Conservation (phyloP, 1,140 invertebrate genomes). For the Brachionus manjavacas region DNA sequence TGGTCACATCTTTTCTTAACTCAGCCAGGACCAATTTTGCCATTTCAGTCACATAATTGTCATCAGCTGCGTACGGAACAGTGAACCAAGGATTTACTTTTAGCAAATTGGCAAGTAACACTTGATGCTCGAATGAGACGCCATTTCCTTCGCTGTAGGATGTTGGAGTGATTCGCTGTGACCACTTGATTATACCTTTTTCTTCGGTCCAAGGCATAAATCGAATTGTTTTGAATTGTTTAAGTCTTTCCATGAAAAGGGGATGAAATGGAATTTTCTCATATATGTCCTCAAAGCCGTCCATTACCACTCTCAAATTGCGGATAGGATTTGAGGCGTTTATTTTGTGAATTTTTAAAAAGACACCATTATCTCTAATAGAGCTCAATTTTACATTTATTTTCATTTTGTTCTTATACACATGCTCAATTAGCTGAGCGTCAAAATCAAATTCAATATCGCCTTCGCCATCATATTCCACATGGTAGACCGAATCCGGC, state of each 20-base stretch:
- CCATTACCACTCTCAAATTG: constrained; percentile 47
- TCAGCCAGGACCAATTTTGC: constrained; percentile 43
- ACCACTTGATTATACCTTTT: background rate
- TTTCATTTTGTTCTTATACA: constrained; percentile 46
- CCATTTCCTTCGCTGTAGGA: constrained; percentile 45
- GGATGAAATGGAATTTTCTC: constrained; percentile 49
- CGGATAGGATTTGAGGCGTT: constrained; percentile 46
- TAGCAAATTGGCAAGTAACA: constrained; percentile 46
- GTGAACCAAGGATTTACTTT: constrained; percentile 48
- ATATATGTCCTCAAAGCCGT: constrained; percentile 47
- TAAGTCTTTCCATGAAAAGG: constrained; percentile 46
- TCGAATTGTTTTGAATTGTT: constrained; percentile 46
- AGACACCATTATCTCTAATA: constrained; percentile 44
- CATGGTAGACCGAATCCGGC: constrained; percentile 46
- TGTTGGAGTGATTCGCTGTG: constrained; percentile 18
- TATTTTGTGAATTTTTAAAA: constrained; percentile 45
- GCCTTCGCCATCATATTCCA: constrained; percentile 49
- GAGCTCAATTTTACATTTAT: constrained; percentile 44
- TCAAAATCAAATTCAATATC: constrained; percentile 45
- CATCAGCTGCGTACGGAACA: constrained; percentile 48
- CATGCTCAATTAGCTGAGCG: constrained; percentile 42
- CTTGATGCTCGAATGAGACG: constrained; percentile 46
- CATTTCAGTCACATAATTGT: constrained; percentile 46
- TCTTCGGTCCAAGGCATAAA: constrained; percentile 46
- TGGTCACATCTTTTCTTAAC: constrained; percentile 28